Evolutionary conservation across 2,797 vertebrate species (phyloP).

Genomic region (Bradypodion pumilum): DNA sequence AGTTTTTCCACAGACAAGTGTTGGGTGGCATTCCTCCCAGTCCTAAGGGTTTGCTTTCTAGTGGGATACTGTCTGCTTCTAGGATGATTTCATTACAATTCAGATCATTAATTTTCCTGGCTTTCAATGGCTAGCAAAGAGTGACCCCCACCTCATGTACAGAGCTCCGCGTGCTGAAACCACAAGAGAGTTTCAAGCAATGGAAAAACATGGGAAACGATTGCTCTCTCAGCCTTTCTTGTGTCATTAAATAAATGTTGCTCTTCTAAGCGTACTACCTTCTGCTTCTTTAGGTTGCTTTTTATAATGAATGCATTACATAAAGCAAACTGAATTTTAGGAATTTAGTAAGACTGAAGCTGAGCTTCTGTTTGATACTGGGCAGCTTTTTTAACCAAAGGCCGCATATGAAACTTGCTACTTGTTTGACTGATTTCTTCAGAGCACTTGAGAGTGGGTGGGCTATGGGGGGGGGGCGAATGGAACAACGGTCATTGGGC

Average conservation of each 20-base stretch:
- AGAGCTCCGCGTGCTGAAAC: background rate
- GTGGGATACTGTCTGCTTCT: conserved; percentile 10
- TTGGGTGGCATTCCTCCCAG: conserved; percentile 24
- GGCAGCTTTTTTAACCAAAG: background rate
- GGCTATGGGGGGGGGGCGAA: too few species aligned
- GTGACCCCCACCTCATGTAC: conserved; percentile 13
- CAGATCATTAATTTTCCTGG: conserved; percentile 30
- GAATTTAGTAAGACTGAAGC: background rate
- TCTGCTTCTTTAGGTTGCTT: background rate
- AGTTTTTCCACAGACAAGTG: conserved; percentile 24
- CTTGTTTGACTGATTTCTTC: background rate
- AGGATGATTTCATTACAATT: conserved; percentile 18
- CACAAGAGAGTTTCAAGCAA: conserved; percentile 27
- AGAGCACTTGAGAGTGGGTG: background rate
- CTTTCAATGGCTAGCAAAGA: conserved; percentile 11
- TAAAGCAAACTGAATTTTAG: conserved; percentile 23
- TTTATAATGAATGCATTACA: conserved; percentile 2
- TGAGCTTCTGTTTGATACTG: background rate
- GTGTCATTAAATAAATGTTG: background rate
- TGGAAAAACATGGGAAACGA: conserved; percentile 19
- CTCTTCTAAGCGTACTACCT: background rate
- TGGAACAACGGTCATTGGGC: background rate
- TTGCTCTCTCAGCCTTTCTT: conserved; percentile 21
- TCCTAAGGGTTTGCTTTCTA: conserved; percentile 20
- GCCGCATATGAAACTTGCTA: background rate